A percentile compares a stretch with the other conserved stretches of the same genome.
Evolutionary conservation across 1,140 invertebrate genomes (phyloP).

Genomic region (Drosophila pachea): DNA sequence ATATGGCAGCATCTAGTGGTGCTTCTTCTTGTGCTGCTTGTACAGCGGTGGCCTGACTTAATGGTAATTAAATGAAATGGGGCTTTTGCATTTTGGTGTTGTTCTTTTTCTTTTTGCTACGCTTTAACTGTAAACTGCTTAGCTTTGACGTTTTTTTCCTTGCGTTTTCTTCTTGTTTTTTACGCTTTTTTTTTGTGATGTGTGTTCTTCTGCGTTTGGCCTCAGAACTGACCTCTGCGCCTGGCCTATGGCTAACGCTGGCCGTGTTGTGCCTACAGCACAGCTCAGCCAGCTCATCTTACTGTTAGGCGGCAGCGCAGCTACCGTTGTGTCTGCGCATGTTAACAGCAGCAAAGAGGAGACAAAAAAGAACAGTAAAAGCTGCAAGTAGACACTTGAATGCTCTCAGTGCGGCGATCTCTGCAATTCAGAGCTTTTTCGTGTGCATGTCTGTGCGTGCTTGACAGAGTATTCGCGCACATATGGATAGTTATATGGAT

Average conservation of each 20-base stretch:
- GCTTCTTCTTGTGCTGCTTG: slow-evolving; percentile 1
- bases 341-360: background rate
- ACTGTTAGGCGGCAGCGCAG: slow-evolving; percentile 33
- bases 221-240: slow-evolving; percentile 65
- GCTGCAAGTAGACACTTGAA: background rate
- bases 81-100: slow-evolving; percentile 40
- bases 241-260: slow-evolving; percentile 55
- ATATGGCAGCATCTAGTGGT: slow-evolving; percentile 29
- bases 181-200: too few relatives aligned
- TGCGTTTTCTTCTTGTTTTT: background rate
- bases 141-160: slow-evolving; percentile 44
- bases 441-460: too few relatives aligned
- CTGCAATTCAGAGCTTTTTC: too few relatives aligned
- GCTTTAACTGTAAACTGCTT: slow-evolving; percentile 59
- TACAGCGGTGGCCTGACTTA: slow-evolving; percentile 37
- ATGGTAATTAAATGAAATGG: slow-evolving; percentile 65
- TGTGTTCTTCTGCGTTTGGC: slow-evolving; percentile 36
- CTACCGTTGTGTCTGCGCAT: slow-evolving; percentile 26
- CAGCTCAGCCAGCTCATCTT: slow-evolving; percentile 28
- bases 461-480: too few relatives aligned
- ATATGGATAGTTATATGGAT: too few relatives aligned
- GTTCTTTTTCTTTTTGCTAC: slow-evolving; percentile 30
- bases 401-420: background rate
- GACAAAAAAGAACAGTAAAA: background rate
- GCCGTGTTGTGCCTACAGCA: slow-evolving; percentile 28